Conservation (phyloP, 2,797 vertebrate genomes). For the Garrulus glandarius region DNA sequence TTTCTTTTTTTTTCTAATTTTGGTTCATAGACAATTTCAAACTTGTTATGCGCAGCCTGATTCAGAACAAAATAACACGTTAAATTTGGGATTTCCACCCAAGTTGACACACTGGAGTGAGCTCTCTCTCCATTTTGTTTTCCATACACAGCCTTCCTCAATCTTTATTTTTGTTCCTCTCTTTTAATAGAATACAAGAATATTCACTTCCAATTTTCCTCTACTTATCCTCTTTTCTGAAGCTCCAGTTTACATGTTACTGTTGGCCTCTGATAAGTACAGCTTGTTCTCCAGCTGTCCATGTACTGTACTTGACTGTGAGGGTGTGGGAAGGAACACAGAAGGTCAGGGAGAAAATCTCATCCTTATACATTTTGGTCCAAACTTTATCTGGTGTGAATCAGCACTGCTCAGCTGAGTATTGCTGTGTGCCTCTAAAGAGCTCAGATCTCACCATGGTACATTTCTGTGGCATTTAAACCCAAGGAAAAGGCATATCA, state of each 20-base stretch:
- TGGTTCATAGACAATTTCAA: not conserved
- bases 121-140: not conserved
- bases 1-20: constrained; percentile 2
- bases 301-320: not conserved
- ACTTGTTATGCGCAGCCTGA: not conserved
- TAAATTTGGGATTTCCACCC: not conserved
- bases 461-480: not conserved
- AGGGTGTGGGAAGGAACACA: not conserved
- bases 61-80: not conserved
- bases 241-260: not conserved
- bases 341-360: not conserved
- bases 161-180: not conserved
- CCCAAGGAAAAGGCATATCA: not conserved
- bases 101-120: not conserved
- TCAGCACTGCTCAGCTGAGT: not conserved
- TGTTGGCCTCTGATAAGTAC: not conserved
- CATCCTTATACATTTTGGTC: not conserved
- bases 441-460: not conserved
- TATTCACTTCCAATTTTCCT: not conserved
- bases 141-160: not conserved
- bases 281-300: not conserved
- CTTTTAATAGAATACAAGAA: not conserved
- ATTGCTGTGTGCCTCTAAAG: not conserved
- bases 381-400: not conserved
- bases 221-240: not conserved